Evolutionary conservation across 2,797 vertebrate genomes (phyloP), one percentile per base, ranked within the genome.

Genomic region (Coregonus sp.): DNA sequence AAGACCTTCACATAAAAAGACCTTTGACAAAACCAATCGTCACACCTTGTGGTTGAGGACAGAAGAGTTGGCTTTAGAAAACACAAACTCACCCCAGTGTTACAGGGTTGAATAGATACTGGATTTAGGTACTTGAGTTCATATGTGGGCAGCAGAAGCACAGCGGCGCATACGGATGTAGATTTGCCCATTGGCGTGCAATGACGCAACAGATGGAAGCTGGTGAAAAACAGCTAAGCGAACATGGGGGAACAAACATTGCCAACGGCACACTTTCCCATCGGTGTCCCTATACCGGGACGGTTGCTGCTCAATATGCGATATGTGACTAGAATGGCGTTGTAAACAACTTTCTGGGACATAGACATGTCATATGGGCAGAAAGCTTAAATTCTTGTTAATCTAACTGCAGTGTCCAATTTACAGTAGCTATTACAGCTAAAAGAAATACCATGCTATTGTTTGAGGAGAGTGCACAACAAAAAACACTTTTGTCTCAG

Each of bases 131-230:
- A 7, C 14, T 16, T 37, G 33, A 68, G 66, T 68, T 31, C 3
- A 33, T 33, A 16, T 68, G 66, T 68, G 66, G 33, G 33, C 31
- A 68, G 31, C 31, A 15, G 31, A 35, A 18, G 40, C 9, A 9
- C 6, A 47, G 37, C 9, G n/a, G 16, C 14, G 5, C 33, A 47
- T 25, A 40, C 37, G 11, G 40, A 70, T 33, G 76, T 67, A 72
- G 72, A 59, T 67, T 74, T 51, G 50, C 72, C 15, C 6, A 78
- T 65, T 78, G 75, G 63, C 37, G 1, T 56, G 37, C n/a, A 50
- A 5, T 4, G 12, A 70, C 20, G 29, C 74, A 73, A 82, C 80
- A 78, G 80, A 78, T 78, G 77, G 70, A 70, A 7, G 65, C 74
- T 75, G 40, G 9, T 47, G 11, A 47, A 76, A 68, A 75, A 75